Base-by-base conservation (phyloP, 2,113 vertebrate species). In the Neogobius melanostomus region DNA sequence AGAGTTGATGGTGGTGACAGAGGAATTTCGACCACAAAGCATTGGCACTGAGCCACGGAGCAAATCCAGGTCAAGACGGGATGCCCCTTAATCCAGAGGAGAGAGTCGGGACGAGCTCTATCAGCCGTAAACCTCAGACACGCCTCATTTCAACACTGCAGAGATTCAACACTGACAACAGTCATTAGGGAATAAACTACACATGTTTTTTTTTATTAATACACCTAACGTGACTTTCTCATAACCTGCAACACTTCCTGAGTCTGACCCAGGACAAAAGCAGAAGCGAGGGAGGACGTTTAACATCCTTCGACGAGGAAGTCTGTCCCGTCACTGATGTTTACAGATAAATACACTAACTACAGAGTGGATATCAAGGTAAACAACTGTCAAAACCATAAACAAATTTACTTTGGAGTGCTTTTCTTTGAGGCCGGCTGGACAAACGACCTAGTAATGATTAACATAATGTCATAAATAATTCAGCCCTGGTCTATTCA, bases 61-160 rank as follows among this genome's bases (percentile, higher is more conserved):
- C 12, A 64, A 75, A 89, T 87, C 73, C 79, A 87, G 89, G 88
- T 89, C 84, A 88, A 88, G 86, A 85, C 16, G 10, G 71, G 75
- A 82, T 69, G 71, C 74, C 71, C 45, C 60, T 43, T 89, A 88
- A 90, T 90, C 84, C 49, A 11, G n/a, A 66, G 36, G 69, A 76
- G 72, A 46, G 74, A 74, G 64, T 14, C 68, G 71, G 60, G 61
- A 62, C 10, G 4, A 68, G 74, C 68, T 88, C 74, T 80, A 81
- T 83, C 84, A 74, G 47, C 64, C 68, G 45, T 73, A 48, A 87
- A 82, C 76, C 76, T 68, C 68, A 82, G 77, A 77, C 70, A 68
- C 59, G 16, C 17, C 63, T 68, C 46, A 53, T 68, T 66, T 77
- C 51, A 72, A 62, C 53, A 69, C 53, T 21, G 53, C 21, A 48